Base-by-base conservation (phyloP, 2,888 invertebrate species). In the Aromia moschata region DNA sequence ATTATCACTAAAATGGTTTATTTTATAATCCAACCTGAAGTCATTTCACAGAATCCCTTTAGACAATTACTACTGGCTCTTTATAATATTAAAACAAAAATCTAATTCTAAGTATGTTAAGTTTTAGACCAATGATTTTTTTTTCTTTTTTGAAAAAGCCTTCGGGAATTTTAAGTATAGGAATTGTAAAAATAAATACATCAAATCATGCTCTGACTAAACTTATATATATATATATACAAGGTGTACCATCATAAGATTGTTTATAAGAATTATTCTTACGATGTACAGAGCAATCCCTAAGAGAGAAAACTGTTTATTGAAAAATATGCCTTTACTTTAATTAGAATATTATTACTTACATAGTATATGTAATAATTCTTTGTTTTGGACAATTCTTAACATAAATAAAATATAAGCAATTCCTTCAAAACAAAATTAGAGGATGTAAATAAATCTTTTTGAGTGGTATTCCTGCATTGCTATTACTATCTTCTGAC, bases 221-320 rank as follows among this genome's bases (percentile, higher is more conserved):
- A 53, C 45, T 57, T 37, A 45, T 60, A 49, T 49, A 51, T 16
- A n/a, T n/a, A 56, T 52, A 52, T 52, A 62, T 64, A 56, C 60
- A 67, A 59, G 40, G 52, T 58, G 54, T 56, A 30, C 61, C 58
- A 56, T 65, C 66, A 68, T 67, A 67, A 67, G 67, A 64, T 63
- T 61, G 64, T 57, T 62, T 66, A 67, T 56, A 38, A 47, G 49
- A 57, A 53, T 59, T 57, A n/a, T n/a, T 40, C 18, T 58, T 41
- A 40, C 46, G 41, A 58, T 15, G 25, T 31, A 52, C 41, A 37
- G 41, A 41, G 52, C 31, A 52, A 38, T 52, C 41, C 41, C 30
- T 30, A 52, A 17, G 41, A 38, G 16, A 43, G 17, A 14, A 33
- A 18, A n/a, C 36, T 47, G 17, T 36, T 37, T 37, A 47, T 37